phyloP scores from a whole-genome alignment of 2,113 vertebrate genomes.

The Varanus salvator region DNA sequence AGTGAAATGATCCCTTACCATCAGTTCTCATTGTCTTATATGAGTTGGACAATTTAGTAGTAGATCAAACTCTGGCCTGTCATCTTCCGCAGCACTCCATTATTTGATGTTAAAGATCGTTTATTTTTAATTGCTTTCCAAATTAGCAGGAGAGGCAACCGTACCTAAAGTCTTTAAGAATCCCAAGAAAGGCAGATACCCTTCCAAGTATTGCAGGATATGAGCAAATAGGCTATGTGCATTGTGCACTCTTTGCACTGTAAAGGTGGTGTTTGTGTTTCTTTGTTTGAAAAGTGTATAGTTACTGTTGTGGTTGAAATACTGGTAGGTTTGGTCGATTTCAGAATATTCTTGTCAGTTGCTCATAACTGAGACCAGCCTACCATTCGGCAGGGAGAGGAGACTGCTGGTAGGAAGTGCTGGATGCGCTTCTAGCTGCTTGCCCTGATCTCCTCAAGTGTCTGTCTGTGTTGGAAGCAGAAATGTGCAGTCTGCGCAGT shows the following conservation, averaged over 20 bases:
- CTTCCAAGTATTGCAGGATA: not conserved
- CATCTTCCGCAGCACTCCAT: not conserved
- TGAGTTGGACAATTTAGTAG: not conserved
- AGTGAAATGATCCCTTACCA: not conserved
- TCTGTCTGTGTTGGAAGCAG: no score
- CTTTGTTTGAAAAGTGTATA: not conserved
- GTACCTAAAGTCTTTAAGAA: not conserved
- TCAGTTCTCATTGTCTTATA: not conserved
- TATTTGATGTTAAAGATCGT: slow-evolving; percentile 1
- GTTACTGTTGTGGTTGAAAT: not conserved
- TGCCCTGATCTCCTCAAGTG: no score
- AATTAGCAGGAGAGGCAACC: not conserved
- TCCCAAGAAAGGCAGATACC: not conserved
- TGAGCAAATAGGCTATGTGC: not conserved
- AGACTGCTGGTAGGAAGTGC: no score
- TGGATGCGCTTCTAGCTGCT: no score
- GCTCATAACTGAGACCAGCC: no score
- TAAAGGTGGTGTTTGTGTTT: not conserved
- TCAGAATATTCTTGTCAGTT: not conserved
- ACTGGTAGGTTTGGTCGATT: not conserved
- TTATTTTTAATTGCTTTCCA: slow-evolving; percentile 15
- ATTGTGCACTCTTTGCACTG: not conserved
- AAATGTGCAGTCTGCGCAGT: no score
- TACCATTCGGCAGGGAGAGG: no score
- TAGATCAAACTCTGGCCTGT: slow-evolving; percentile 6